Evolutionary conservation across 2,113 vertebrate genomes (phyloP).

Genomic region (Lynx canadensis): DNA sequence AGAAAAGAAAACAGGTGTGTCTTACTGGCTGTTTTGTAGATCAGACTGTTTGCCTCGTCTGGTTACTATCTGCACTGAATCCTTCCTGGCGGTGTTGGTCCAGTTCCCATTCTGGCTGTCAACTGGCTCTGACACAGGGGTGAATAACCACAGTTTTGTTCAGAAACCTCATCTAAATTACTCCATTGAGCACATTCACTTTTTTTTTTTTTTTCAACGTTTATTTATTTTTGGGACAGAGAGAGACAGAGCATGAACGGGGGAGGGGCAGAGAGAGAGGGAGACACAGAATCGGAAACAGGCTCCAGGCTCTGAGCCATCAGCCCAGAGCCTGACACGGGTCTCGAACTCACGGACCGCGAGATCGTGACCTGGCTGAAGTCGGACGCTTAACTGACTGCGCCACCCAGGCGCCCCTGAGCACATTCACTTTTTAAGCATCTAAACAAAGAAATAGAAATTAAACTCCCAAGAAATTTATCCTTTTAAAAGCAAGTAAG

Average conservation of each 20-base stretch:
- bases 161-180: not conserved
- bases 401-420: no score
- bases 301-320: no score
- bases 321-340: no score
- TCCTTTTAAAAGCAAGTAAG: not conserved
- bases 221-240: no score
- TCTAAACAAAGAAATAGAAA: not conserved
- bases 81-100: not conserved
- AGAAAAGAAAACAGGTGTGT: constrained; percentile 91
- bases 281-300: no score
- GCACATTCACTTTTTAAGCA: not conserved
- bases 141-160: not conserved
- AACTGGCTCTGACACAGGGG: not conserved
- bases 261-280: no score
- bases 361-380: no score
- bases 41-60: no score
- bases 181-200: not conserved
- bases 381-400: no score
- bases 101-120: not conserved
- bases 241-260: no score
- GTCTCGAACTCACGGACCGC: no score
- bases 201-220: no score
- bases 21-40: not conserved
- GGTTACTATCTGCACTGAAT: not conserved
- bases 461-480: not conserved